Evolutionary conservation across 2,113 vertebrate genomes (phyloP).

Genomic region (Microtus oregoni): DNA sequence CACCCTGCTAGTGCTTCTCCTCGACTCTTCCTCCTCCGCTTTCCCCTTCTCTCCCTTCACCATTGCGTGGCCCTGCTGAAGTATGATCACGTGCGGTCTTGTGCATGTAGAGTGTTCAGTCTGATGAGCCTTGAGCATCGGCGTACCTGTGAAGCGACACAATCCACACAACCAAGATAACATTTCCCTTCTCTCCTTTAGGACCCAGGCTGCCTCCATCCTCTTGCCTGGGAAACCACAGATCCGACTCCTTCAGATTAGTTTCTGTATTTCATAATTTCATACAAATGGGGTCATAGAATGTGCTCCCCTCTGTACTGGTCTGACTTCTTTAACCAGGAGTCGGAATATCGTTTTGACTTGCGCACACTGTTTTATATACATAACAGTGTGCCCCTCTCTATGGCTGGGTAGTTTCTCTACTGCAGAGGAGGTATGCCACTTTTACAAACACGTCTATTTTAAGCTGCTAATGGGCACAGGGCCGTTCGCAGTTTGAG

Average conservation of each 20-base stretch:
- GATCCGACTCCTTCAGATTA: background rate
- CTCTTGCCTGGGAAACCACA: background rate
- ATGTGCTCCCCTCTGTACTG: background rate
- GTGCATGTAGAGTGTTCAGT: background rate
- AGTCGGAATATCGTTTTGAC: background rate
- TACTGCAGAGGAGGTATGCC: background rate
- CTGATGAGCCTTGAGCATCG: background rate
- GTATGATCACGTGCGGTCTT: background rate
- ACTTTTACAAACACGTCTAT: background rate
- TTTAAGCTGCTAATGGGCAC: background rate
- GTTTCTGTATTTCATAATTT: constrained; percentile 10
- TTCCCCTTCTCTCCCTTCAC: background rate
- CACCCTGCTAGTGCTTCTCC: fast-evolving
- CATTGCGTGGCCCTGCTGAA: background rate
- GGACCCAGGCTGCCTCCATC: background rate
- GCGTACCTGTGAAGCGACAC: background rate
- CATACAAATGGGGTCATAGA: background rate
- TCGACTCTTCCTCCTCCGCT: background rate
- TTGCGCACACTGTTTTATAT: background rate
- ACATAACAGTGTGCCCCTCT: background rate
- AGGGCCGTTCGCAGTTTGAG: background rate
- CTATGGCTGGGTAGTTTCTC: background rate
- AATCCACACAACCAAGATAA: background rate
- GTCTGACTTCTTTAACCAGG: background rate
- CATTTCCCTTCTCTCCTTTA: background rate